Evolutionary conservation across 2,888 invertebrate genomes (phyloP), one percentile per base, ranked within the genome.

Genomic region (Trachelus tabidus): DNA sequence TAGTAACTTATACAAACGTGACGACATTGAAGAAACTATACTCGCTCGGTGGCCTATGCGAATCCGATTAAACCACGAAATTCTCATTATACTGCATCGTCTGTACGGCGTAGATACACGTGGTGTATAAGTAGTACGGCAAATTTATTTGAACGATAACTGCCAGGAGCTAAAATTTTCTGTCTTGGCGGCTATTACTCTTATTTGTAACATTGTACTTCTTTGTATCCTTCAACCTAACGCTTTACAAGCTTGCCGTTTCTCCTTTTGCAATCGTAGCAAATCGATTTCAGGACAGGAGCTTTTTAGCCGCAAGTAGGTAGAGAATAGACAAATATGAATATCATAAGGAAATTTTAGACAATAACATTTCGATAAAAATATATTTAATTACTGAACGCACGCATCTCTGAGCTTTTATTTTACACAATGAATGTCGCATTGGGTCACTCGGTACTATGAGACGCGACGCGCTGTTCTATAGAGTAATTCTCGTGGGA

Each of bases 381-480:
- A 40, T 40, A 15, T 6, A 6, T 40, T 40, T 15, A 15, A 40
- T 6, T 6, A 15, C 0, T 15, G 15, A 15, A 4, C 2, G 40
- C 15, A 6, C 40, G 23, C 9, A 23, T 56, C 23, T 23, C 40
- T 0, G 23, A 23, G 23, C 40, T 23, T 56, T 56, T 56, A 9
- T 56, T 56, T 56, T 23, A 56, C 23, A 23, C 23, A 56, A 23
- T 56, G 23, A 56, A 56, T 23, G 80, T 82, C 81, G 81, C 81
- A 79, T 79, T 78, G 79, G 81, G 34, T 75, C 83, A 83, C 81
- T 83, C 82, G 79, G 83, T 83, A 84, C 85, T 85, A 85, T 85
- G 80, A 83, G 79, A 80, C 78, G 86, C 83, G 84, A 85, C 84
- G 85, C 85, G 84, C 84, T 81, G 84, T 87, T 87, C 85, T 83